Evolutionary conservation across 2,113 vertebrate species (phyloP).

Genomic region (Australoheros scitulus): DNA sequence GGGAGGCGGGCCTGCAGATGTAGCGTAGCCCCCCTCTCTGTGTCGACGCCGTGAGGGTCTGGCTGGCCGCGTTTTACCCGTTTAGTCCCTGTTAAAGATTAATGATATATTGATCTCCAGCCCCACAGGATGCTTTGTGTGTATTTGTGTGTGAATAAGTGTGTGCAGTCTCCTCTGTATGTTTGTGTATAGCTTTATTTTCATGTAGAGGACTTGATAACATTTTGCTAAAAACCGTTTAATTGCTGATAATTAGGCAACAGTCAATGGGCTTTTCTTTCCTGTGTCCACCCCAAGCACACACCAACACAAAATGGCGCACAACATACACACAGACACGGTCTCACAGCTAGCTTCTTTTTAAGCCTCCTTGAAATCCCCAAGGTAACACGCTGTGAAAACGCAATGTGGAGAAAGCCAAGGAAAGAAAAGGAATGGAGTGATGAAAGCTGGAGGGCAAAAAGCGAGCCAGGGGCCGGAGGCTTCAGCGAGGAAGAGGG

Average conservation of each 20-base stretch:
- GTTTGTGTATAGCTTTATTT: conserved; percentile 25
- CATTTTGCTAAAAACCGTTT: conserved; percentile 54
- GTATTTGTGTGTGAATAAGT: not conserved
- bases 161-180: not conserved
- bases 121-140: conserved; percentile 56
- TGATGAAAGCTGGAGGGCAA: conserved; percentile 75
- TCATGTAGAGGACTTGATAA: conserved; percentile 26
- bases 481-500: conserved; percentile 72
- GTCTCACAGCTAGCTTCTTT: conserved; percentile 66
- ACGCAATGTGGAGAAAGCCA: conserved; percentile 74
- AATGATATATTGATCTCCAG: conserved; percentile 78
- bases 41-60: conserved; percentile 62
- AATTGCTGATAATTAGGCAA: conserved; percentile 64
- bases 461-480: conserved; percentile 66
- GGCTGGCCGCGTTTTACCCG: conserved; percentile 65
- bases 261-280: conserved; percentile 51
- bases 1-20: conserved; percentile 75
- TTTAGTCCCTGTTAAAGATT: conserved; percentile 82
- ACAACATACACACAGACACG: conserved; percentile 42
- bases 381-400: conserved; percentile 76
- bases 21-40: conserved; percentile 76
- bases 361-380: conserved; percentile 79
- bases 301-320: conserved; percentile 60
- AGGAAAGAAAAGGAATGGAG: conserved; percentile 72
- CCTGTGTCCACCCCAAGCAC: conserved; percentile 45